A percentile compares a stretch with the other conserved stretches of the same genome.
phyloP scores from a whole-genome alignment of 2,113 vertebrate genomes.

The Clarias macrocephalus region DNA sequence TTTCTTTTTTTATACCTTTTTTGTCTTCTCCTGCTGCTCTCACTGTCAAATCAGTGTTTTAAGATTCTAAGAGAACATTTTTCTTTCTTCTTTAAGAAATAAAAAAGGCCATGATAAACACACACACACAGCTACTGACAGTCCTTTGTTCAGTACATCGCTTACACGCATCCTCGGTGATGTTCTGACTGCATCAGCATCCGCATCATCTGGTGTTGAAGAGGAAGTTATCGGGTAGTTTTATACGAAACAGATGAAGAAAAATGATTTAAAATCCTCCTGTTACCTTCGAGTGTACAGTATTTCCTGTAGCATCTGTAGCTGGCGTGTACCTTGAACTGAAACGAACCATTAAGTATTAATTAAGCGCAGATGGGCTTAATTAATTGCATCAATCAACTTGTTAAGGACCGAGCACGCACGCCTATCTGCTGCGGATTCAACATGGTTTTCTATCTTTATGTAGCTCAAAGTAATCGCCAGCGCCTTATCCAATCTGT shows the following conservation, averaged over 20 bases:
- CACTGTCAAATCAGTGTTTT: not conserved
- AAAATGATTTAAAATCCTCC: not conserved
- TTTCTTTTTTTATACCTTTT: not conserved
- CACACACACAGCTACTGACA: not conserved
- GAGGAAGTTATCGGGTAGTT: not conserved
- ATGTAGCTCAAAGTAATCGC: constrained; percentile 7
- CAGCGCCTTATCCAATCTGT: constrained; percentile 23
- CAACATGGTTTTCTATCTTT: constrained; percentile 4
- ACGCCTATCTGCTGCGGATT: not conserved
- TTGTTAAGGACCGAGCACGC: constrained; percentile 14
- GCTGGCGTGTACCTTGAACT: constrained; percentile 8
- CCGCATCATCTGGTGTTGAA: not conserved
- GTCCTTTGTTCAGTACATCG: not conserved
- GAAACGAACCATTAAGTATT: constrained; percentile 33
- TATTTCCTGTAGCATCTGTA: not conserved
- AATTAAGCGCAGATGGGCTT: constrained; percentile 22
- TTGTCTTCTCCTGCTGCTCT: not conserved
- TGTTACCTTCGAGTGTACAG: not conserved
- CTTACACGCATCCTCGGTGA: not conserved
- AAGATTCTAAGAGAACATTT: not conserved
- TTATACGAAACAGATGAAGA: not conserved
- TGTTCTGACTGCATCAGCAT: not conserved
- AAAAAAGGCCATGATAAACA: not conserved
- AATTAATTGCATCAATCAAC: constrained; percentile 38
- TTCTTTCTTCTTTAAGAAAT: not conserved